Conservation (phyloP, 2,888 invertebrate genomes). For the Xanthia icteritia region DNA sequence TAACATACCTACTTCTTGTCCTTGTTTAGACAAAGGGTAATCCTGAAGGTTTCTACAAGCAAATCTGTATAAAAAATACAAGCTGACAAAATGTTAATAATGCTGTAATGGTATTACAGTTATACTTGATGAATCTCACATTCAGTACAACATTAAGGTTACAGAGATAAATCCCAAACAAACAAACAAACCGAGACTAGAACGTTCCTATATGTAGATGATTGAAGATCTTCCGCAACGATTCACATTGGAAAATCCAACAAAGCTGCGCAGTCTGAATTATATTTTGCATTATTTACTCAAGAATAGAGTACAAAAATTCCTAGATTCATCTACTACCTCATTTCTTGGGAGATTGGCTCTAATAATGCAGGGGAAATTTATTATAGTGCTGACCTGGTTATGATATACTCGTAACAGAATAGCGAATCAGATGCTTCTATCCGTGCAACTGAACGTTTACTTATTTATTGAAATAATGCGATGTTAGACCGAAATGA, state of each 20-base stretch:
- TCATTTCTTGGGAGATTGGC: conserved; percentile 52
- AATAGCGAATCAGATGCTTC: conserved; percentile 19
- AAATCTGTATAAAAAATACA: not conserved
- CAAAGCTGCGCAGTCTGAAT: conserved; percentile 40
- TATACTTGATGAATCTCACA: not conserved
- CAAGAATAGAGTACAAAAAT: conserved; percentile 38
- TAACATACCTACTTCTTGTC: not conserved
- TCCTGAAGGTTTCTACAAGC: not conserved
- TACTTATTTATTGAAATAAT: conserved; percentile 36
- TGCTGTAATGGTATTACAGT: not conserved
- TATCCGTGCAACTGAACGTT: conserved; percentile 11
- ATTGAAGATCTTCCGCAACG: conserved; percentile 39
- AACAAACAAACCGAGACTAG: conserved; percentile 24
- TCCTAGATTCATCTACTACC: conserved; percentile 39
- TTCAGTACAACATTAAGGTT: conserved; percentile 15
- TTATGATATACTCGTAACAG: conserved; percentile 28
- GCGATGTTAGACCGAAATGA: conserved; percentile 16
- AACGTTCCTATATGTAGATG: conserved; percentile 38
- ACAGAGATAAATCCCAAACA: conserved; percentile 27
- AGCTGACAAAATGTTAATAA: not conserved
- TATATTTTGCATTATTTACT: conserved; percentile 60
- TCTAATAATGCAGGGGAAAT: conserved; percentile 49
- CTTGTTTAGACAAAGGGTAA: not conserved
- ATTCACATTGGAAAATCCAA: conserved; percentile 54
- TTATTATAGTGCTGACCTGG: conserved; percentile 39